Evolutionary conservation across 2,888 invertebrate genomes (phyloP).

Genomic region (Rotaria sp.): DNA sequence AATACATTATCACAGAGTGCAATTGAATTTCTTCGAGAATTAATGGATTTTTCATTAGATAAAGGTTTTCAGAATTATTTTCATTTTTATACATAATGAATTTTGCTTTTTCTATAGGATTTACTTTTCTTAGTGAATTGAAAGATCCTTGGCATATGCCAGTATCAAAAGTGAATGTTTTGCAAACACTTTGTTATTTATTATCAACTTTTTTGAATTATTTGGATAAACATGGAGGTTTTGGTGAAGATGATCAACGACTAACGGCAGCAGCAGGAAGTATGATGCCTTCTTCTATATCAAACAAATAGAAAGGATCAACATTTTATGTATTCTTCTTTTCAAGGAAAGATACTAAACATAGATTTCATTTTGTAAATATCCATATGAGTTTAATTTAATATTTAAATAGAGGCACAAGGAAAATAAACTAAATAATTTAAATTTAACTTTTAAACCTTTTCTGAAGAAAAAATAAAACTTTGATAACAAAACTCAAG

Average conservation of each 20-base stretch:
- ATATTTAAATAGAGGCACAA: no score
- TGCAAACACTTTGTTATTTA: constrained; percentile 50
- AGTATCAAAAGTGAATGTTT: constrained; percentile 48
- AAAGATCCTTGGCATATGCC: constrained; percentile 47
- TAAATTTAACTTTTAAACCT: no score
- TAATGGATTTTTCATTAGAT: constrained; percentile 32
- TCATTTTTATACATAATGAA: background rate
- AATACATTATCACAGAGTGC: constrained; percentile 5
- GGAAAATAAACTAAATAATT: no score
- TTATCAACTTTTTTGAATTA: constrained; percentile 52
- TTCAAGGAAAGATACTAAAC: no score
- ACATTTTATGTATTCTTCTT: no score
- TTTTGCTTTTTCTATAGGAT: background rate
- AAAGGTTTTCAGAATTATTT: constrained; percentile 24
- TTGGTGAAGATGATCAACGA: constrained; percentile 49
- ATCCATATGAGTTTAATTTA: no score
- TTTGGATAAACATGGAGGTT: constrained; percentile 51
- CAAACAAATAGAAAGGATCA: no score
- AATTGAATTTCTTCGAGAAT: constrained; percentile 32
- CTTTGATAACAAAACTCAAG: no score
- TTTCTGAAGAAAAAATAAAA: no score
- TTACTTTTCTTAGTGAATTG: background rate
- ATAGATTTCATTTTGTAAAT: no score
- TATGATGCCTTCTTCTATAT: background rate
- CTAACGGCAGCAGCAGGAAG: background rate